A percentile compares a stretch with the other conserved stretches of the same genome.
phyloP scores from a whole-genome alignment of 2,797 vertebrate genomes.

The Lagorchestes hirsutus region DNA sequence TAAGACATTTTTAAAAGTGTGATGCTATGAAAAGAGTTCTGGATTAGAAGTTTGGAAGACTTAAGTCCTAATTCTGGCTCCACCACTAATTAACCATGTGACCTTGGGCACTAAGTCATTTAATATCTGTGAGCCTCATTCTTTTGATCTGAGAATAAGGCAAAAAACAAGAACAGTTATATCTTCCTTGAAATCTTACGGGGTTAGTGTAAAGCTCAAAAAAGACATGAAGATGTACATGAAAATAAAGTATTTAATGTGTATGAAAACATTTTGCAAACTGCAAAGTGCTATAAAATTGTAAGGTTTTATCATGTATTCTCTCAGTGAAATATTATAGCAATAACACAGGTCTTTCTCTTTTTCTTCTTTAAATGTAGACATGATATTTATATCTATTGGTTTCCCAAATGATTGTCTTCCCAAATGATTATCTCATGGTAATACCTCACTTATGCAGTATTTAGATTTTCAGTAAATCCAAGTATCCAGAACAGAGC shows the following conservation, averaged over 20 bases:
- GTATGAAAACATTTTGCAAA: not conserved
- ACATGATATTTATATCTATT: not conserved
- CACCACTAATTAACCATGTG: not conserved
- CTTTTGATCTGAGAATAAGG: not conserved
- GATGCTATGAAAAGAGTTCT: not conserved
- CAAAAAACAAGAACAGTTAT: not conserved
- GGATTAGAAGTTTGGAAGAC: not conserved
- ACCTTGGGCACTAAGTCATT: not conserved
- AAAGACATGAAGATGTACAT: not conserved
- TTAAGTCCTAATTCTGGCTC: not conserved
- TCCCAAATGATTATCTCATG: not conserved
- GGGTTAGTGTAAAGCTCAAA: not conserved
- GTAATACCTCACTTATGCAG: slow-evolving; percentile 8
- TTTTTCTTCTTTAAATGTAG: slow-evolving; percentile 12
- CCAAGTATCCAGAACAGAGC: not conserved
- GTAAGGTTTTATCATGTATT: not conserved
- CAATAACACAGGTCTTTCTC: not conserved
- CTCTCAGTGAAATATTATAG: not conserved
- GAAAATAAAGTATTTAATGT: not conserved
- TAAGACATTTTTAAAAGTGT: not conserved
- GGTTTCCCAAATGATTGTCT: not conserved
- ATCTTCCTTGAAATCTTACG: not conserved
- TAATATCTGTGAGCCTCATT: not conserved
- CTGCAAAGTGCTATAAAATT: not conserved
- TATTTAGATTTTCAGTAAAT: not conserved